These are phyloP conservation scores for Himalopsyche japonica DNA, from an alignment of 2,888 invertebrate species.

Conservation along the genomic window DNA sequence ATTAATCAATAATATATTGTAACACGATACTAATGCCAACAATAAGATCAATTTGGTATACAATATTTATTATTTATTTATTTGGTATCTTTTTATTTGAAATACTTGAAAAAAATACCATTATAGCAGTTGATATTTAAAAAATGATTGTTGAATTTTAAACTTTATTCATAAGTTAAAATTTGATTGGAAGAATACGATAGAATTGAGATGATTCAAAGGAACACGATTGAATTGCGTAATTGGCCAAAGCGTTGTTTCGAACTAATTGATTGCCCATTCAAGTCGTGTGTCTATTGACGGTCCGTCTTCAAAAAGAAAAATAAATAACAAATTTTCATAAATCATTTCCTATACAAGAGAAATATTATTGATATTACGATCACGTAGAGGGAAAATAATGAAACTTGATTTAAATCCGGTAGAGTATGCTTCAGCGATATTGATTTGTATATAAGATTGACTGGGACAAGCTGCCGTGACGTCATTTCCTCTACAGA, in stretches of 20 bases:
- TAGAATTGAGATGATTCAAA: too few species aligned
- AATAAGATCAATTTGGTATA: too few species aligned
- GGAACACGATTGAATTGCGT: background rate
- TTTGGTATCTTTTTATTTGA: too few species aligned
- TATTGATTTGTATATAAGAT: background rate
- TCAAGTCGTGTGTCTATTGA: background rate
- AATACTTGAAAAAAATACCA: too few species aligned
- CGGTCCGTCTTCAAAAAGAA: background rate
- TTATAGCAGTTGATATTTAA: too few species aligned
- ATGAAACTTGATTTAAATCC: background rate
- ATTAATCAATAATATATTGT: too few species aligned
- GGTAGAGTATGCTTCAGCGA: background rate
- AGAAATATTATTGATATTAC: background rate
- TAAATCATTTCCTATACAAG: background rate
- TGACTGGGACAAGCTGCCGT: background rate
- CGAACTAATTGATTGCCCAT: background rate
- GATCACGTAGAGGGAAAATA: background rate
- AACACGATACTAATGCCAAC: too few species aligned
- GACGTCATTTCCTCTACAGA: background rate
- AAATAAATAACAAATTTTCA: background rate
- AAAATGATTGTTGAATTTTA: too few species aligned
- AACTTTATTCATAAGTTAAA: too few species aligned
- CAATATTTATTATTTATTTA: too few species aligned
- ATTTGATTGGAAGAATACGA: too few species aligned
- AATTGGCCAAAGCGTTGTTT: background rate